Evolutionary conservation across 2,113 vertebrate species (phyloP), one percentile per base, ranked within the genome.

Genomic region (Agelaius tricolor): DNA sequence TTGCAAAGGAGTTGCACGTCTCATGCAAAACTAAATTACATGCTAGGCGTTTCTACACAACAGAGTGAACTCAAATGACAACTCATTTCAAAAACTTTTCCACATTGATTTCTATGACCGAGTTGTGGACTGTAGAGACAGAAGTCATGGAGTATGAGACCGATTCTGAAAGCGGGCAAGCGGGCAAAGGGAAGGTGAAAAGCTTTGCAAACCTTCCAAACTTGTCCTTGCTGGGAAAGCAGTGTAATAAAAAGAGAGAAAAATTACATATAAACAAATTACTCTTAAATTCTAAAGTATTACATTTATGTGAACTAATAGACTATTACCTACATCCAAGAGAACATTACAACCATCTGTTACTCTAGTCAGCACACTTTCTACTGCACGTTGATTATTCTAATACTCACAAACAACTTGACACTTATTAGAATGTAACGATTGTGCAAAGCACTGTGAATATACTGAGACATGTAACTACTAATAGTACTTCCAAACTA

Each of bases 171-270:
- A 98, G 98, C 97, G 98, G 98, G 97, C 98, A 98, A 99, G 98
- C 98, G 98, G 98, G 99, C 98, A 99, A 98, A 98, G 98, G 99
- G 99, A 99, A 99, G 99, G 99, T 99, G 99, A 99, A 99, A 99
- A 99, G 99, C 99, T 99, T 99, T 99, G 99, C 99, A 99, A 99
- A 99, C 99, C 99, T 99, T 99, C 99, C 99, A 99, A 99, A 99
- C 99, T 99, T 99, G 99, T 99, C 99, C 99, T 99, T 99, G 99
- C 99, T 99, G 99, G 98, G 99, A 98, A 99, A 99, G 99, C 99
- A 99, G 99, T 99, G 99, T 98, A 99, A 99, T 98, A 96, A 98
- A 99, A 99, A 99, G 98, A 99, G 98, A 99, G 98, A 99, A 99
- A 98, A 99, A 99, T 99, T 98, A 99, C 98, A 98, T 97, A 98